Conservation (phyloP, 2,797 vertebrate species). For the Serranus cabrilla region DNA sequence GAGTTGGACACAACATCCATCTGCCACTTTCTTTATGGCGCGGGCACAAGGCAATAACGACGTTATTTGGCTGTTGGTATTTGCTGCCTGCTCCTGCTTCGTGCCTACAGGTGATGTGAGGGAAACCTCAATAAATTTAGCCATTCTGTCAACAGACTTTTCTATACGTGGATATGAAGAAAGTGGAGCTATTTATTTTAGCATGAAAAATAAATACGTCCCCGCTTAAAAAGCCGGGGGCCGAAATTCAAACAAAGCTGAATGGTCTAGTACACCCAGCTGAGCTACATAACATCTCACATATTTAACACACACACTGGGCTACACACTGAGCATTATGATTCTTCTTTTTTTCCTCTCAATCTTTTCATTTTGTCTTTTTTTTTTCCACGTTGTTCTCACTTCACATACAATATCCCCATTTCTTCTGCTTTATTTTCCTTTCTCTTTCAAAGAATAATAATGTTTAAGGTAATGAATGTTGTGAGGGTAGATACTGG, state of each 20-base stretch:
- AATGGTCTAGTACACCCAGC: slow-evolving; percentile 59
- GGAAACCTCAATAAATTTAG: slow-evolving; percentile 76
- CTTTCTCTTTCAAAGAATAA: slow-evolving; percentile 54
- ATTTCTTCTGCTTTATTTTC: slow-evolving; percentile 40
- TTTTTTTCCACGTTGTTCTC: slow-evolving; percentile 16
- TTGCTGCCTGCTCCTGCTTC: slow-evolving; percentile 68
- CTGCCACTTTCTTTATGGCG: slow-evolving; percentile 72
- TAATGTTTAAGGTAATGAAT: slow-evolving; percentile 69
- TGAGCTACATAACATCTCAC: slow-evolving; percentile 59
- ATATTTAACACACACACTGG: slow-evolving; percentile 33
- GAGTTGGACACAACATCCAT: slow-evolving; percentile 76
- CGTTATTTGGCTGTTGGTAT: slow-evolving; percentile 79
- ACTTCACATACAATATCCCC: slow-evolving; percentile 31
- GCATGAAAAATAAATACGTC: slow-evolving; percentile 74
- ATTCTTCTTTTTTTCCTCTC: slow-evolving; percentile 13
- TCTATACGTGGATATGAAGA: slow-evolving; percentile 68
- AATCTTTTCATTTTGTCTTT: slow-evolving; percentile 45
- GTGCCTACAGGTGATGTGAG: slow-evolving; percentile 78
- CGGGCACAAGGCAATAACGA: slow-evolving; percentile 78
- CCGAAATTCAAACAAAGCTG: slow-evolving; percentile 67
- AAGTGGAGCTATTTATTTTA: slow-evolving; percentile 79
- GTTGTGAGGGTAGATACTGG: slow-evolving; percentile 42
- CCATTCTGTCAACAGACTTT: slow-evolving; percentile 76
- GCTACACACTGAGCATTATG: slow-evolving; percentile 14
- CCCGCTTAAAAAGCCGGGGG: slow-evolving; percentile 53